A percentile compares a stretch with the other conserved stretches of the same genome.
Evolutionary conservation across 2,888 invertebrate genomes (phyloP).

Genomic region (Limnephilus marmoratus): DNA sequence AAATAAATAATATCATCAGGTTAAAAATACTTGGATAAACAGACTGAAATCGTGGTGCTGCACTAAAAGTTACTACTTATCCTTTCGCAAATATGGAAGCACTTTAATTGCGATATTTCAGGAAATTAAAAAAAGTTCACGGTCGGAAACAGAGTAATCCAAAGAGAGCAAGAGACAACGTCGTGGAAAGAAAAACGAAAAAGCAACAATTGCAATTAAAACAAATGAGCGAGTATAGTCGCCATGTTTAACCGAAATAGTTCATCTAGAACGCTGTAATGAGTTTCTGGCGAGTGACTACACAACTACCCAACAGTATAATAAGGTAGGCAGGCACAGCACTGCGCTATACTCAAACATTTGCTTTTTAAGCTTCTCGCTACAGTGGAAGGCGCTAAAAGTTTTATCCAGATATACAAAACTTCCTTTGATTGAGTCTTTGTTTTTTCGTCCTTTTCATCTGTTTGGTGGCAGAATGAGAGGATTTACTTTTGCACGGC

Average conservation of each 20-base stretch:
- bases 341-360: conserved; percentile 14
- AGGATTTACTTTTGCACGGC: not conserved
- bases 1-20: not conserved
- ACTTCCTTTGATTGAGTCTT: conserved; percentile 8
- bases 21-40: not conserved
- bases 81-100: not conserved
- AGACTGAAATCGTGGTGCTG: not conserved
- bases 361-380: not conserved
- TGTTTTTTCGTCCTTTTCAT: not conserved
- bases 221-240: conserved; percentile 39
- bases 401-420: conserved; percentile 22
- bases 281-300: conserved; percentile 57
- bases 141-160: not conserved
- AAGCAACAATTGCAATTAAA: conserved; percentile 55
- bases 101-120: conserved; percentile 1
- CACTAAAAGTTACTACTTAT: not conserved
- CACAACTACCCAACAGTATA: conserved; percentile 2
- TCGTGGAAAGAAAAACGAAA: conserved; percentile 47
- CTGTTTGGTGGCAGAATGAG: not conserved
- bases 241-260: conserved; percentile 57
- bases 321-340: conserved; percentile 20
- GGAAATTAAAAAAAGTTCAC: not conserved
- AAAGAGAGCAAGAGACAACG: conserved; percentile 39
- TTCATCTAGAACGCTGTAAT: conserved; percentile 59
- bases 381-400: conserved; percentile 15